Percentiles rank a stretch among this genome's conserved stretches.
These are phyloP conservation scores for Pogoniulus pusillus DNA, from an alignment of 2,797 vertebrate species.

Conservation along the genomic window DNA sequence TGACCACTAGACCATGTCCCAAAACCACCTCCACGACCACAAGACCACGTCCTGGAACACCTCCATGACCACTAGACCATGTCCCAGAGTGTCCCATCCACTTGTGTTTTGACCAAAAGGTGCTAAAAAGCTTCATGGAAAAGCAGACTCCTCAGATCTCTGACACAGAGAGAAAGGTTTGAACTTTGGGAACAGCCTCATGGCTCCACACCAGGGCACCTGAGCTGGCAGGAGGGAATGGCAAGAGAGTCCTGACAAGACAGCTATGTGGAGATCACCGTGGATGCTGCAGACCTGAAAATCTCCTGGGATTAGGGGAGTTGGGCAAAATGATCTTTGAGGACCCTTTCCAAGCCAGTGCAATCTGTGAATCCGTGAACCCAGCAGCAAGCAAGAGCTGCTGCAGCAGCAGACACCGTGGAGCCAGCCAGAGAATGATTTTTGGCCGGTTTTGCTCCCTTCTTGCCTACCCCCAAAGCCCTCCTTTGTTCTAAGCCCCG, in stretches of 20 bases:
- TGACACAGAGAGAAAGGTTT: neutral
- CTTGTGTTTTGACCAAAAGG: neutral
- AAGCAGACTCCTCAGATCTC: neutral
- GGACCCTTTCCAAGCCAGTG: too few species aligned
- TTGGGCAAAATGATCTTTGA: too few species aligned
- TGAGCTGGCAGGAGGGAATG: neutral
- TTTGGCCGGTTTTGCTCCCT: rapidly evolving
- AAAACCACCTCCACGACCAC: too few species aligned
- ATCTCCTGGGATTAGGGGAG: rapidly evolving
- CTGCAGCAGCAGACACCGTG: neutral
- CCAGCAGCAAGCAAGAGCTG: neutral
- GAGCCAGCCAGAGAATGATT: neutral
- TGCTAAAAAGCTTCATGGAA: neutral
- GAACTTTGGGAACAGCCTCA: rapidly evolving
- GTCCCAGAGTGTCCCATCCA: too few species aligned
- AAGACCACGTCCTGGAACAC: too few species aligned
- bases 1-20: too few species aligned
- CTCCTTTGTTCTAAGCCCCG: neutral
- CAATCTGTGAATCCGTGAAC: too few species aligned
- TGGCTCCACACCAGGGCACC: neutral
- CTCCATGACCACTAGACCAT: too few species aligned
- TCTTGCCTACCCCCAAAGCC: rapidly evolving
- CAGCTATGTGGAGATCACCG: rapidly evolving
- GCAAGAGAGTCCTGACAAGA: neutral
- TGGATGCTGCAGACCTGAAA: rapidly evolving